Percentiles rank a stretch among this genome's conserved stretches.
These are phyloP conservation scores for Tanypteryx hageni DNA, from an alignment of 2,888 invertebrate species.

Conservation along the genomic window DNA sequence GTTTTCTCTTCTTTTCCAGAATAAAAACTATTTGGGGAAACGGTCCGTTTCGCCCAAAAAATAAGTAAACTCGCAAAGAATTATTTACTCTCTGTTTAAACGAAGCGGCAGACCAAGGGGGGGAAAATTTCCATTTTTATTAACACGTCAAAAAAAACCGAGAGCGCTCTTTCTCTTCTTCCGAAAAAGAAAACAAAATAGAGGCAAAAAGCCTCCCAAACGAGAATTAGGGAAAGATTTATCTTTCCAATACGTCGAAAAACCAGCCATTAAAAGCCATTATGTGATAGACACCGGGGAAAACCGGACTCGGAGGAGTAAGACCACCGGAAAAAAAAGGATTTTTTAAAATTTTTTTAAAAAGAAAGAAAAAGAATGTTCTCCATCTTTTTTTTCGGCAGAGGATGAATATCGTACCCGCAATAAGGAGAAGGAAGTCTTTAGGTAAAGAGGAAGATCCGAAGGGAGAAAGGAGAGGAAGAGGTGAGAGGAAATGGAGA, in stretches of 20 bases:
- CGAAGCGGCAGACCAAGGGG: background rate
- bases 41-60: background rate
- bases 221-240: conserved; percentile 14
- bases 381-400: background rate
- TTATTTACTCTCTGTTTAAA: background rate
- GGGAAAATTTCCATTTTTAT: background rate
- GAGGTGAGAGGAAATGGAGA: background rate
- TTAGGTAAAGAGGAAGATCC: background rate
- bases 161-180: background rate
- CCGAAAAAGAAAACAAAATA: background rate
- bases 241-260: background rate
- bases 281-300: background rate
- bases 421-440: background rate
- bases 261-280: conserved; percentile 26
- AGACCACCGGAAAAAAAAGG: background rate
- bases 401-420: background rate
- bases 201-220: background rate
- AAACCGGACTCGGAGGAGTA: background rate
- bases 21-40: too few species aligned
- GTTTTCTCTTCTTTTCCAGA: too few species aligned
- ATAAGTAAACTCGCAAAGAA: background rate
- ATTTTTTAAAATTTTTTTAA: background rate
- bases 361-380: background rate
- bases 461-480: background rate
- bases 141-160: conserved; percentile 24